Evolutionary conservation across 2,888 invertebrate genomes (phyloP), one percentile per base, ranked within the genome.

Genomic region (Parelbella ahira): DNA sequence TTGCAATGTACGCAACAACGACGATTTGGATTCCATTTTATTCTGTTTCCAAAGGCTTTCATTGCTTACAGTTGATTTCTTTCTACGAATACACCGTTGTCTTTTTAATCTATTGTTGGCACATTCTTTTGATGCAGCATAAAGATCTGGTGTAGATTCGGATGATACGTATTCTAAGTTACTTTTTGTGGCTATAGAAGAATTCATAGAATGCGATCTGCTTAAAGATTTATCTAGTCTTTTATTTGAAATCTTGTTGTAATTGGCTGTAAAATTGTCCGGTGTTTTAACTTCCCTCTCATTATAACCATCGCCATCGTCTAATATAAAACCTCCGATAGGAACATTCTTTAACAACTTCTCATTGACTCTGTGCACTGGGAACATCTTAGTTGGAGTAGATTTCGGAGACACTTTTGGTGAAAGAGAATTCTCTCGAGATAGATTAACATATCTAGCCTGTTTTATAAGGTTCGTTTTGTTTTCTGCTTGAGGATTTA

Each of bases 51-150:
- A 72, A 28, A 68, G 56, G 44, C 80, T 84, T 33, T 84, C 83
- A 15, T 78, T 82, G 41, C 83, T 84, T 0, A 76, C 70, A 6
- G 80, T 82, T 1, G 82, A 84, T 48, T 88, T 88, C 51, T 89
- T 87, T 47, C 90, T 78, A 1, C 91, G 71, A 7, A 91, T 89
- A 53, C 91, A 90, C 51, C 78, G 87, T 60, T 91, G 91, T 9
- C 91, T 73, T 61, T 87, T 89, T 19, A 90, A 61, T 43, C 79
- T 71, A 3, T 78, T 57, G 48, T 79, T 81, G 3, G 63, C 59
- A 2, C 65, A 66, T 47, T 72, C 74, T 37, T 62, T 61, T 12
- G 68, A 56, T 4, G 61, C 60, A 1, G 63, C 52, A 49, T 69
- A 74, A 33, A 87, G 58, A 51, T 86, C 79, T 12, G 87, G 82